Conservation (phyloP, 2,797 vertebrate species). For the Molossus alvarezi region DNA sequence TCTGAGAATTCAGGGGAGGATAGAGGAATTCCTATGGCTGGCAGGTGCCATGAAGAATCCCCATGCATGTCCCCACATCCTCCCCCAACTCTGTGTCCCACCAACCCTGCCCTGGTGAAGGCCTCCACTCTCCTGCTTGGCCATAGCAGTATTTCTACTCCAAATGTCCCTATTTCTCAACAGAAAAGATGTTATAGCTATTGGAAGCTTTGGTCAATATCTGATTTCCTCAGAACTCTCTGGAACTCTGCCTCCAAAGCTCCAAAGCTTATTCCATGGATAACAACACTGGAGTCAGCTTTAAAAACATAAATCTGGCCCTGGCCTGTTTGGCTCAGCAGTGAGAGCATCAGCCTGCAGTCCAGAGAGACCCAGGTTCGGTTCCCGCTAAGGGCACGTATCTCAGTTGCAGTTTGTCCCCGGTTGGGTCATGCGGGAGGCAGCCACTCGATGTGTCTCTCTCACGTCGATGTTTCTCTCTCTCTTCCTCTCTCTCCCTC, state of each 20-base stretch:
- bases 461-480: too few relatives aligned
- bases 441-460: too few relatives aligned
- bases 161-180: background rate
- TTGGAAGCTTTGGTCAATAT: background rate
- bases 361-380: too few relatives aligned
- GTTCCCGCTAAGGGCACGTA: too few relatives aligned
- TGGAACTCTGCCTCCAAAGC: background rate
- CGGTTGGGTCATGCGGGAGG: too few relatives aligned
- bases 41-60: accelerated
- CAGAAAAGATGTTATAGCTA: background rate
- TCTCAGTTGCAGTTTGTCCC: too few relatives aligned
- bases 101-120: too few relatives aligned
- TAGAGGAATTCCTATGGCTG: background rate
- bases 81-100: background rate
- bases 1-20: background rate
- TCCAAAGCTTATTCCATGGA: background rate
- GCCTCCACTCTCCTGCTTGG: too few relatives aligned
- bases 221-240: constrained; percentile 9
- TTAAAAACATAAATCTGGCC: constrained; percentile 21
- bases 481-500: too few relatives aligned
- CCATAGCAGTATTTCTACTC: background rate
- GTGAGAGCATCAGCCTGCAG: too few relatives aligned
- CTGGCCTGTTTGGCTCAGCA: too few relatives aligned
- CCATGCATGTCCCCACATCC: accelerated
- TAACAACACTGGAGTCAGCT: background rate